Evolutionary conservation across 2,113 vertebrate species (phyloP).

Genomic region (Halcyon senegalensis): DNA sequence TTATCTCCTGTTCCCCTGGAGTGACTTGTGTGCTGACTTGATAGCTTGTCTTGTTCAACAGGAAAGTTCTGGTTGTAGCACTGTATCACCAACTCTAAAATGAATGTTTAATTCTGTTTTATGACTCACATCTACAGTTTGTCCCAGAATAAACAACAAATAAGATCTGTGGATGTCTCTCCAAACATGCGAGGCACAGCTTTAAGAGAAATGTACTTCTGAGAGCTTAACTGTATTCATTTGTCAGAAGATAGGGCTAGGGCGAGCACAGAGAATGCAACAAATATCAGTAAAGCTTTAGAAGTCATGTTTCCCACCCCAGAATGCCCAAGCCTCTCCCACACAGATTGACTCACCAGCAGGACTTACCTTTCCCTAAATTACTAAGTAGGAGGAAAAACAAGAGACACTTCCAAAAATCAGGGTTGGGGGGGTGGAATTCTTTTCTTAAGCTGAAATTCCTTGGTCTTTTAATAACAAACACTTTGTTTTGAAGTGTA

Average conservation of each 20-base stretch:
- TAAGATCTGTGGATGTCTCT: not conserved
- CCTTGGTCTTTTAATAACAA: not conserved
- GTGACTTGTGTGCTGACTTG: not conserved
- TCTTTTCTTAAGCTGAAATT: not conserved
- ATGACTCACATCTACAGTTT: constrained; percentile 6
- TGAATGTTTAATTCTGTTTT: not conserved
- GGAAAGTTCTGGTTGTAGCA: not conserved
- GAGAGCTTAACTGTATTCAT: not conserved
- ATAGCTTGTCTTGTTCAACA: not conserved
- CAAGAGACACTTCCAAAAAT: not conserved
- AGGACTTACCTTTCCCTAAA: not conserved
- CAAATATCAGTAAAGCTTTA: not conserved
- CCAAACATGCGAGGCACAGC: not conserved
- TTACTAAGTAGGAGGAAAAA: not conserved
- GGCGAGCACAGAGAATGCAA: not conserved
- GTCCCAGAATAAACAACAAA: constrained; percentile 8
- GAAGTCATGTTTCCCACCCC: not conserved
- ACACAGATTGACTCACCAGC: not conserved
- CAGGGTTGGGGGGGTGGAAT: no score
- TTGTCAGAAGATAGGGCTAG: not conserved
- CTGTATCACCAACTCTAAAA: not conserved
- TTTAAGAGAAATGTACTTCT: not conserved
- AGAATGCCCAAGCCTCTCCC: not conserved
- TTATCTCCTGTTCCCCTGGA: not conserved
- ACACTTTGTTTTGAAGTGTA: not conserved